Base-by-base conservation (phyloP, 2,888 invertebrate genomes). In the Drosophila vallismaia region DNA sequence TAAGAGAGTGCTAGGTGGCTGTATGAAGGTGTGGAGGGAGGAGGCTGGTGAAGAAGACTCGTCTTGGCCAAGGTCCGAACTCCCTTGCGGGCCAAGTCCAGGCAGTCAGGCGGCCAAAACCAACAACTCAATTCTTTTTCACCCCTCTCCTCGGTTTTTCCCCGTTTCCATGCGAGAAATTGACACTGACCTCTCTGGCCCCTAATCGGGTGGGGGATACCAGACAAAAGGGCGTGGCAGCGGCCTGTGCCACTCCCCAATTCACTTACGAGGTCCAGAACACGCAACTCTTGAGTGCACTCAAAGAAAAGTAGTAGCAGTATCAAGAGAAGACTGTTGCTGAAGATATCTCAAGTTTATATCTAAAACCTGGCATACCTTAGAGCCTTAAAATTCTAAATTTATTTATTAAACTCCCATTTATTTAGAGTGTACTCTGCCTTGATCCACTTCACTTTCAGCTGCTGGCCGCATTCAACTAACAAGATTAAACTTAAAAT, bases 401-500 rank as follows among this genome's bases (percentile, higher is more conserved):
- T n/a, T 19, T 19, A 1, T 28, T 28, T 4, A 28, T 5, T 6
- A 28, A 28, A 28, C 19, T 19, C 9, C 2, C n/a, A 3, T 19
- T 42, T 19, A 1, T 42, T 42, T 42, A 8, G 3, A 42, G 40
- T 42, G 40, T 19, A 42, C 1, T 1, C 48, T 31, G 38, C 51
- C 12, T n/a, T n/a, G 44, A 42, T 69, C 53, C 55, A 48, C 60
- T 62, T 75, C 76, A 62, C 68, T 69, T 73, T 72, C 74, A 59
- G 68, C 62, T 63, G 66, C 60, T 67, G 58, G 45, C 50, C 58
- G 76, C 55, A 75, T 76, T 86, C 77, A 83, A 80, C 88, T 88
- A 88, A 84, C 86, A 83, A 86, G 88, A 84, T 88, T 88, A 88
- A 86, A 76, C 75, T 71, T 88, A 74, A 86, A 84, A 83, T 88